A percentile compares a stretch with the other conserved stretches of the same genome.
Evolutionary conservation across 2,113 vertebrate genomes (phyloP).

Genomic region (Ageneiosus marmoratus): DNA sequence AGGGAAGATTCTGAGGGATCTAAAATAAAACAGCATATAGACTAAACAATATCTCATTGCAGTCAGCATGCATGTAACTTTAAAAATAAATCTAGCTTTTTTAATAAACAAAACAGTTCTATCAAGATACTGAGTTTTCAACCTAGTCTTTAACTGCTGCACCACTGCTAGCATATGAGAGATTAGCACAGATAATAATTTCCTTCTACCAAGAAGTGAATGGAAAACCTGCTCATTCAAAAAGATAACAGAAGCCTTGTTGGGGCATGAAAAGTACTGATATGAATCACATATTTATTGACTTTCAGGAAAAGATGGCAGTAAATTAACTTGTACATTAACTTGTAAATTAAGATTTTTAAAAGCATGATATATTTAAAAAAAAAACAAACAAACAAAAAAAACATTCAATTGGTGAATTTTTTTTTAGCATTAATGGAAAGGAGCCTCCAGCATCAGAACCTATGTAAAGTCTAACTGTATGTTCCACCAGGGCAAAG

Average conservation of each 20-base stretch:
- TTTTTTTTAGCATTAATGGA: neutral
- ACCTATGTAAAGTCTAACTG: too few species aligned
- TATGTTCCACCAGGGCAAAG: neutral
- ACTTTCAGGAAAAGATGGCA: neutral
- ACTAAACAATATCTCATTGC: neutral
- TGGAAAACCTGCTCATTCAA: neutral
- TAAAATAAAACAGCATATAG: conserved; percentile 51
- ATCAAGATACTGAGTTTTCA: neutral
- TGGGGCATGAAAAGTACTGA: neutral
- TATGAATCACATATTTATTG: neutral
- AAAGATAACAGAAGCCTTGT: neutral
- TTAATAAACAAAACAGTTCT: neutral
- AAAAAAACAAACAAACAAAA: too few species aligned
- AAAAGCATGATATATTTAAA: too few species aligned
- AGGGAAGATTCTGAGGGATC: conserved; percentile 91
- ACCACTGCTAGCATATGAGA: neutral
- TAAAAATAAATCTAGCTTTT: neutral
- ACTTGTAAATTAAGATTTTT: too few species aligned
- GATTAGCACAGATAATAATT: neutral
- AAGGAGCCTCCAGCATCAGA: neutral
- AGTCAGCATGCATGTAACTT: neutral
- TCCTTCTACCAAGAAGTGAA: neutral
- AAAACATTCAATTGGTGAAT: too few species aligned
- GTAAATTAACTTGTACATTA: neutral
- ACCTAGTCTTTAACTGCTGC: neutral